Percentiles rank a stretch among this genome's conserved stretches.
These are phyloP conservation scores for Acanthornis magna DNA, from an alignment of 2,797 vertebrate species.

Conservation along the genomic window DNA sequence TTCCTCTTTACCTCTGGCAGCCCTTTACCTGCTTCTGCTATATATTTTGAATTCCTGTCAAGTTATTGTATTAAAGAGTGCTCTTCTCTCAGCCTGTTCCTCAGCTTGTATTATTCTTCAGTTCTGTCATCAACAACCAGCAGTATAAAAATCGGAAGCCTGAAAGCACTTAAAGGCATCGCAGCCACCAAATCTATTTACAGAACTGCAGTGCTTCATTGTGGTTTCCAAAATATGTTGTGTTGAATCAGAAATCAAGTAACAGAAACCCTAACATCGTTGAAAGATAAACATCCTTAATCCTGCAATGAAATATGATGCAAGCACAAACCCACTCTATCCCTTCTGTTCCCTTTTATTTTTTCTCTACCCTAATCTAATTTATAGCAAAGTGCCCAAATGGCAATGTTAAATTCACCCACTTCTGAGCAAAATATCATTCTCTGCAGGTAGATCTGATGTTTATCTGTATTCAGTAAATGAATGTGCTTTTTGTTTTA, in stretches of 20 bases:
- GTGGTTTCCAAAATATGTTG: background rate
- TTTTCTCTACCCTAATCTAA: background rate
- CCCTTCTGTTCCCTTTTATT: background rate
- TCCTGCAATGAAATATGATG: background rate
- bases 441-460: background rate
- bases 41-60: background rate
- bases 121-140: background rate
- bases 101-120: background rate
- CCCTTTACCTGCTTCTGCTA: background rate
- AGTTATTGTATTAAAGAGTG: background rate
- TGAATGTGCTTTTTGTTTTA: background rate
- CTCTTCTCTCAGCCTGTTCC: background rate
- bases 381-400: background rate
- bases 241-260: background rate
- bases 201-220: background rate
- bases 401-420: background rate
- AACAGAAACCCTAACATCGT: fast-evolving
- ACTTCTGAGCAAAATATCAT: background rate
- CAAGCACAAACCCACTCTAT: background rate
- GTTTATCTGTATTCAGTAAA: background rate
- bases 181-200: background rate
- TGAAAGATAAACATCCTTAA: slow-evolving; percentile 21
- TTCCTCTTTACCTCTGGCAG: background rate
- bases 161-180: background rate
- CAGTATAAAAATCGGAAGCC: background rate